Conservation (phyloP, 2,113 vertebrate genomes). For the Lepidothrix coronata region DNA sequence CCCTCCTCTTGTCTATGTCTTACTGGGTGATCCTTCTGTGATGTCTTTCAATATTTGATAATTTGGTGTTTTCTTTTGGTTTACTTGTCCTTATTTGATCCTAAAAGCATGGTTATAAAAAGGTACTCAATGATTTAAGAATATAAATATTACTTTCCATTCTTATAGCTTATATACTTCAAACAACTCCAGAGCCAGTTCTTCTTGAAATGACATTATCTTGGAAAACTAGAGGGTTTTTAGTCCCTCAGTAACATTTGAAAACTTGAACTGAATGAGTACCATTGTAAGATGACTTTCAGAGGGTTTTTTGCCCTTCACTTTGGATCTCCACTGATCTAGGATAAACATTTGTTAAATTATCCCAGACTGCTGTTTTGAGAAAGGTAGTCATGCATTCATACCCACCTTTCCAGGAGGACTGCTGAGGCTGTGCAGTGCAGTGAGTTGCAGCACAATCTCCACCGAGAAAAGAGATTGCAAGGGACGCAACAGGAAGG, state of each 20-base stretch:
- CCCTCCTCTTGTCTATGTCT: background rate
- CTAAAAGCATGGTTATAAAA: background rate
- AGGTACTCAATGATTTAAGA: background rate
- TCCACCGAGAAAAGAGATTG: fast-evolving
- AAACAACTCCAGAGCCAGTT: background rate
- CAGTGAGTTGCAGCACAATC: background rate
- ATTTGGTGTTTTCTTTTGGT: background rate
- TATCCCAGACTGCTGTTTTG: background rate
- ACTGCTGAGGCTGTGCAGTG: background rate
- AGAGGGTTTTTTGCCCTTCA: background rate
- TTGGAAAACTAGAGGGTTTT: background rate
- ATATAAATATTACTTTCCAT: background rate
- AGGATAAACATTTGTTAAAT: background rate
- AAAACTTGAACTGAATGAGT: background rate
- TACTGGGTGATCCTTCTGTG: background rate
- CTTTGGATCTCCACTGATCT: background rate
- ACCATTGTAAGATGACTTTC: background rate
- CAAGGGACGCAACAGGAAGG: background rate
- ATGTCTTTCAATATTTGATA: background rate
- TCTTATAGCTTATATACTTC: background rate
- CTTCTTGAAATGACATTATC: background rate
- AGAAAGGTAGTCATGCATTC: background rate
- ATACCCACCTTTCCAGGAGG: background rate
- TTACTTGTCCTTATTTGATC: background rate
- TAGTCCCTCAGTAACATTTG: background rate